Evolutionary conservation across 2,888 invertebrate species (phyloP).

Genomic region (Cantharis rufa): DNA sequence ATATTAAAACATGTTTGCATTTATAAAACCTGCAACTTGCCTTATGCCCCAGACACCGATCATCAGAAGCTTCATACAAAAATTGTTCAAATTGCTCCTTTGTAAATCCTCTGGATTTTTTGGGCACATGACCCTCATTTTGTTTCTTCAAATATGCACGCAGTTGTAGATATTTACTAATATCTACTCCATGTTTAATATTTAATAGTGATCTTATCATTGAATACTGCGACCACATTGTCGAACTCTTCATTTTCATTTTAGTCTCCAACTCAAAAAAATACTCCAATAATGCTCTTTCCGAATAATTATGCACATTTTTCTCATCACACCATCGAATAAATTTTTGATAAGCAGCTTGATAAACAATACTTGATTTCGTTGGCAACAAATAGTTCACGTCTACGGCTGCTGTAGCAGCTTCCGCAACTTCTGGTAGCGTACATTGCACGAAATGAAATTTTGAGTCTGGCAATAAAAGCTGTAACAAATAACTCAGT

Average conservation of each 20-base stretch:
- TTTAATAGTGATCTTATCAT: neutral
- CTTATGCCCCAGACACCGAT: neutral
- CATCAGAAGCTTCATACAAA: neutral
- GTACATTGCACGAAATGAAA: neutral
- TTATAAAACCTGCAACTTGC: neutral
- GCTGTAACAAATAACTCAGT: neutral
- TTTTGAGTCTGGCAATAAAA: neutral
- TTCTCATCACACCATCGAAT: neutral
- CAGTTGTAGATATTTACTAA: neutral
- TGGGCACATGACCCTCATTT: neutral
- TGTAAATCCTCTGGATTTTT: neutral
- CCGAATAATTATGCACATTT: neutral
- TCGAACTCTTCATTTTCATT: neutral
- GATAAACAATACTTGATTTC: neutral
- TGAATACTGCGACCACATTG: neutral
- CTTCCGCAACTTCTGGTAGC: neutral
- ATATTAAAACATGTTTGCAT: neutral
- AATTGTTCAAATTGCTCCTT: neutral
- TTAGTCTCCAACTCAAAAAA: neutral
- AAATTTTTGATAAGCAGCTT: neutral
- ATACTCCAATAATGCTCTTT: neutral
- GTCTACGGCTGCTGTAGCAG: neutral
- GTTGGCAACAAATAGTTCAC: neutral
- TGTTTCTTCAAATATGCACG: slow-evolving; percentile 1
- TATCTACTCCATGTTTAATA: neutral